Conservation (phyloP, 2,888 invertebrate genomes). For the Leptarthrus brevirostris region DNA sequence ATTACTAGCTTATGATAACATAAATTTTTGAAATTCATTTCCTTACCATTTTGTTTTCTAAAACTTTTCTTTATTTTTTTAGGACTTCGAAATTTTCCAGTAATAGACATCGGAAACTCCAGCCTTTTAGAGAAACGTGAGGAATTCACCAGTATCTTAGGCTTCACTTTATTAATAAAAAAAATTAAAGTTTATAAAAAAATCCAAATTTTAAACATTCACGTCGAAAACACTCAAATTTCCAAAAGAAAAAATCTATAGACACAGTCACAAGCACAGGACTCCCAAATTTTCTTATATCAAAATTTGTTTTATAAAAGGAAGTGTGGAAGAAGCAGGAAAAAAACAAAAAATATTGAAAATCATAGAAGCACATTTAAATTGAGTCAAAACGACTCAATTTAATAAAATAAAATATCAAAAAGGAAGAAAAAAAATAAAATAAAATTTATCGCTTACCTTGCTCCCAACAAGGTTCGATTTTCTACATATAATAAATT, state of each 20-base stretch:
- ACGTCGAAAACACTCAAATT: conserved; percentile 10
- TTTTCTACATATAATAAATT: not conserved
- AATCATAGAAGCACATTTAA: not conserved
- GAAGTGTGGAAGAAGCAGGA: not conserved
- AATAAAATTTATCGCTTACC: not conserved
- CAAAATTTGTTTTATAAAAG: conserved; percentile 7
- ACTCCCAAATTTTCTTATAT: not conserved
- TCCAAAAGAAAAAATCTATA: conserved; percentile 7
- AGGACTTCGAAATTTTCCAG: conserved; percentile 96
- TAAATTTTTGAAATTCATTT: too few species aligned
- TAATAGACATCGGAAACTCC: conserved; percentile 97
- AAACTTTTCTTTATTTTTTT: too few species aligned
- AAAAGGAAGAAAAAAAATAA: not conserved
- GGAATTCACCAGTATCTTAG: conserved; percentile 56
- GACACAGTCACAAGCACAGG: conserved; percentile 17
- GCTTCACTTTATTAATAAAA: conserved; percentile 45
- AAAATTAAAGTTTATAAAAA: conserved; percentile 10
- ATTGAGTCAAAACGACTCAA: not conserved
- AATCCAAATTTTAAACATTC: conserved; percentile 7
- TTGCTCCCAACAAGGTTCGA: not conserved
- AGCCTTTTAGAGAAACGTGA: conserved; percentile 98
- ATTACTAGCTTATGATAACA: too few species aligned
- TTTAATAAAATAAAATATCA: not conserved
- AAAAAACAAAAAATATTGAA: too few species aligned
- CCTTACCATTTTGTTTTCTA: too few species aligned